These are phyloP conservation scores for Camptogramma bilineatum DNA, from an alignment of 2,888 invertebrate species.

Conservation along the genomic window DNA sequence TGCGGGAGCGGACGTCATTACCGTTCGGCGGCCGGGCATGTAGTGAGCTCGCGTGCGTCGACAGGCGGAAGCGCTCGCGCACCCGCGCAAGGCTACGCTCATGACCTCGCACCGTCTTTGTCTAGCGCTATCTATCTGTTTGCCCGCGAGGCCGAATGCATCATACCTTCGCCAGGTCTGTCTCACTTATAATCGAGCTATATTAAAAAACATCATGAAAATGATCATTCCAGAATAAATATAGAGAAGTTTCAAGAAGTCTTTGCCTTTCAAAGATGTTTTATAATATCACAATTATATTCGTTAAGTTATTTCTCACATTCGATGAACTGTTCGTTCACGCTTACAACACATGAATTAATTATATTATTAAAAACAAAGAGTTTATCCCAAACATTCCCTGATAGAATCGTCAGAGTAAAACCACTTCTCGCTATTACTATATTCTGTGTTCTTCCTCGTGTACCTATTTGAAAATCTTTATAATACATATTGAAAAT, in stretches of 20 bases:
- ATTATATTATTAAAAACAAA: too few species aligned
- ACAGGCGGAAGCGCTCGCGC: slow-evolving; percentile 81
- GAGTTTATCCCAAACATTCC: neutral
- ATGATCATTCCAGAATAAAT: neutral
- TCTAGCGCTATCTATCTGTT: slow-evolving; percentile 84
- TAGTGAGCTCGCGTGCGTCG: slow-evolving; percentile 65
- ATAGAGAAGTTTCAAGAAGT: neutral
- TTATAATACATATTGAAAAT: slow-evolving; percentile 72
- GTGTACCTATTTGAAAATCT: slow-evolving; percentile 70
- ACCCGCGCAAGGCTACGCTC: slow-evolving; percentile 84
- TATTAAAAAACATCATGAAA: slow-evolving; percentile 14
- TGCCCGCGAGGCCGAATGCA: slow-evolving; percentile 83
- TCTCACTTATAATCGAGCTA: slow-evolving; percentile 18
- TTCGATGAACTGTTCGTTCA: neutral
- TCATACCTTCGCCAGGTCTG: slow-evolving; percentile 70
- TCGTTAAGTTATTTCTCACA: neutral
- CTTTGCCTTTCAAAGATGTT: neutral
- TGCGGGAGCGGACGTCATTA: slow-evolving; percentile 48
- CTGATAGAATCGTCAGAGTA: neutral
- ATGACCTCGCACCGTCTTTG: slow-evolving; percentile 85
- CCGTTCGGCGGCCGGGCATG: slow-evolving; percentile 56
- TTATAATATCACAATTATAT: neutral
- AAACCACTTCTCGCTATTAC: slow-evolving; percentile 10
- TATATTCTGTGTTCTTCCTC: slow-evolving; percentile 25
- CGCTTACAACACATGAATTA: too few species aligned